Percentiles rank a stretch among this genome's conserved stretches.
phyloP scores from a whole-genome alignment of 2,113 vertebrate species.

The Plotosus lineatus region DNA sequence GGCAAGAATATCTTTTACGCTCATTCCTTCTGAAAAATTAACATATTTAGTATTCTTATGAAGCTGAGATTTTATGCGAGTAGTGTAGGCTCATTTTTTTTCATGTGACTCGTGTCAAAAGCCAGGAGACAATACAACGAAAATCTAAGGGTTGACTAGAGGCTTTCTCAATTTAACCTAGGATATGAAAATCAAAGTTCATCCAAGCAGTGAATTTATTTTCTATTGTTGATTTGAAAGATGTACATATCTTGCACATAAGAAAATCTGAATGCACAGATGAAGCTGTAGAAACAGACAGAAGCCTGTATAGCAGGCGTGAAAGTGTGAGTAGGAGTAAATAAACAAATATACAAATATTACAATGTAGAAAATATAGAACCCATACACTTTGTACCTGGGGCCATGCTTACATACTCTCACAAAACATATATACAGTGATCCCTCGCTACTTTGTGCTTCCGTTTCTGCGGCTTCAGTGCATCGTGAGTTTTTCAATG shows the following conservation, averaged over 20 bases:
- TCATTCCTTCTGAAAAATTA: neutral
- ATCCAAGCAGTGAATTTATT: neutral
- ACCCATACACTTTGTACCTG: no score
- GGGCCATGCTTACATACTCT: neutral
- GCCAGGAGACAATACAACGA: neutral
- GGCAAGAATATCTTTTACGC: slow-evolving; percentile 16
- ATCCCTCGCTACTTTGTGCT: no score
- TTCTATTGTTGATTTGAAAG: slow-evolving; percentile 1
- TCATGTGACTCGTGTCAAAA: neutral
- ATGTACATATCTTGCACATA: slow-evolving; percentile 14
- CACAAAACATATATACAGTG: no score
- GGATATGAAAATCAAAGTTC: neutral
- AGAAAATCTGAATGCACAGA: slow-evolving; percentile 26
- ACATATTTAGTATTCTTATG: slow-evolving; percentile 13
- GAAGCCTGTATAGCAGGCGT: slow-evolving; percentile 29
- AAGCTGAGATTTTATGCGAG: slow-evolving; percentile 8
- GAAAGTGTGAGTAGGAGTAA: slow-evolving; percentile 25
- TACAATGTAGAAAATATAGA: no score
- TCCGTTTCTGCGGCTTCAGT: no score
- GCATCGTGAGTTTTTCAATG: no score
- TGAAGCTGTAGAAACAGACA: slow-evolving; percentile 15
- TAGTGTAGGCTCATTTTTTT: neutral
- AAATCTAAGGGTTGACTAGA: neutral
- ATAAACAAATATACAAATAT: slow-evolving; percentile 45
- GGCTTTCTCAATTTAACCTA: neutral